Conservation (phyloP, 2,797 vertebrate species). For the Bucorvus abyssinicus region DNA sequence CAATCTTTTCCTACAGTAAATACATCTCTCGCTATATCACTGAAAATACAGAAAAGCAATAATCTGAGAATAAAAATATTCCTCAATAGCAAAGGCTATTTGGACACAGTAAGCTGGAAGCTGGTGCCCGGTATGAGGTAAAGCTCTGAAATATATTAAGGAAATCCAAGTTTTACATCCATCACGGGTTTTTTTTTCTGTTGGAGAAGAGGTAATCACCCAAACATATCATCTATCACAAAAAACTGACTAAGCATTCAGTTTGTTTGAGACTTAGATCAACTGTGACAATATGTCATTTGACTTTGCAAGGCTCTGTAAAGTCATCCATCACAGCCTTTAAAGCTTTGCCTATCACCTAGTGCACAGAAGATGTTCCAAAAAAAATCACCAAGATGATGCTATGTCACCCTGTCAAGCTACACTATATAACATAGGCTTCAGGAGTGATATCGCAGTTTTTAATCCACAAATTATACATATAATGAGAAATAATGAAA, state of each 20-base stretch:
- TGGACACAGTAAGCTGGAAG: neutral
- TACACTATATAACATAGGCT: neutral
- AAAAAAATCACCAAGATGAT: neutral
- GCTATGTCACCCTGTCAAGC: neutral
- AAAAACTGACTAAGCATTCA: constrained; percentile 22
- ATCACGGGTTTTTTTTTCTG: neutral
- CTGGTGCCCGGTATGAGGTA: neutral
- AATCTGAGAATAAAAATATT: neutral
- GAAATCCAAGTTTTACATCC: neutral
- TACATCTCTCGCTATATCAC: neutral
- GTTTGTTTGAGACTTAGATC: constrained; percentile 31
- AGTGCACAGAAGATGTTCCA: neutral
- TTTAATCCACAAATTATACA: neutral
- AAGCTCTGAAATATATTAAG: neutral
- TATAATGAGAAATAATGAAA: neutral
- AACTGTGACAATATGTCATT: constrained; percentile 35
- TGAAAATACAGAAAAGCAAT: neutral
- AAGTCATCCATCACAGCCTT: constrained; percentile 61
- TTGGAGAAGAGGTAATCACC: constrained; percentile 3
- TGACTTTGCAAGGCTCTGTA: constrained; percentile 37
- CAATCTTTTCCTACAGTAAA: neutral
- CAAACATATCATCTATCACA: constrained; percentile 29
- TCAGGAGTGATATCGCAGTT: neutral
- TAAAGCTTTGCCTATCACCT: constrained; percentile 52
- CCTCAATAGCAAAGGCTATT: neutral